phyloP scores from a whole-genome alignment of 2,797 vertebrate genomes.

The Sandelia bainsii region DNA sequence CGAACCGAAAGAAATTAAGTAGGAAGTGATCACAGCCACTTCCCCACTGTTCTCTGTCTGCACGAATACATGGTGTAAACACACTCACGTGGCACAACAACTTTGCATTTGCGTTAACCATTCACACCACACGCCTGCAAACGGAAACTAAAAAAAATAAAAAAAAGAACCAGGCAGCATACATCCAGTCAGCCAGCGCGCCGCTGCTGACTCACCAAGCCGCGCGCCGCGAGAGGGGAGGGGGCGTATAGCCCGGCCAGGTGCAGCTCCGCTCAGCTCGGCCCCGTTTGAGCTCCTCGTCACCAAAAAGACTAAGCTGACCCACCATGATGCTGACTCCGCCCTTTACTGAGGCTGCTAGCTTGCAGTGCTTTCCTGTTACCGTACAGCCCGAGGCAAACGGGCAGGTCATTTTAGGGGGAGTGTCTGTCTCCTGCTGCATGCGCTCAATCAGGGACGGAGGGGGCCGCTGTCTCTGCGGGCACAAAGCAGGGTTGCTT shows the following conservation, averaged over 20 bases:
- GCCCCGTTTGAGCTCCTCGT: neutral
- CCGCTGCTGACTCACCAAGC: neutral
- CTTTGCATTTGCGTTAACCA: conserved; percentile 10
- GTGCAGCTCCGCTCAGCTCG: neutral
- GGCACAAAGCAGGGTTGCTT: conserved; percentile 8
- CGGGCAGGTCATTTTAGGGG: conserved; percentile 52
- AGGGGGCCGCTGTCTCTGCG: conserved; percentile 2
- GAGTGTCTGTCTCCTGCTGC: conserved; percentile 56
- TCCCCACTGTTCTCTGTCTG: neutral
- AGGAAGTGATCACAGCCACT: conserved; percentile 29
- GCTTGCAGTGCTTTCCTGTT: neutral
- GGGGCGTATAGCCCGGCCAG: neutral
- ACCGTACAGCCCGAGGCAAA: conserved; percentile 42
- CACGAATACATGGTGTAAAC: conserved; percentile 4
- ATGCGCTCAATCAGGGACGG: conserved; percentile 36
- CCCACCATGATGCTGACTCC: conserved; percentile 30
- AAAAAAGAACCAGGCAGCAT: neutral
- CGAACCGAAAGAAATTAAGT: neutral
- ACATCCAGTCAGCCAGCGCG: conserved; percentile 6
- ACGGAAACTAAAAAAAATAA: neutral
- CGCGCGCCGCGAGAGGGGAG: neutral
- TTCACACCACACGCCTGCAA: neutral
- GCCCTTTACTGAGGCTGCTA: conserved; percentile 20
- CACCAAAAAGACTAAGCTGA: conserved; percentile 26
- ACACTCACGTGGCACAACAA: conserved; percentile 25